Evolutionary conservation across 2,888 invertebrate species (phyloP).

Genomic region (Odontocolon sp.): DNA sequence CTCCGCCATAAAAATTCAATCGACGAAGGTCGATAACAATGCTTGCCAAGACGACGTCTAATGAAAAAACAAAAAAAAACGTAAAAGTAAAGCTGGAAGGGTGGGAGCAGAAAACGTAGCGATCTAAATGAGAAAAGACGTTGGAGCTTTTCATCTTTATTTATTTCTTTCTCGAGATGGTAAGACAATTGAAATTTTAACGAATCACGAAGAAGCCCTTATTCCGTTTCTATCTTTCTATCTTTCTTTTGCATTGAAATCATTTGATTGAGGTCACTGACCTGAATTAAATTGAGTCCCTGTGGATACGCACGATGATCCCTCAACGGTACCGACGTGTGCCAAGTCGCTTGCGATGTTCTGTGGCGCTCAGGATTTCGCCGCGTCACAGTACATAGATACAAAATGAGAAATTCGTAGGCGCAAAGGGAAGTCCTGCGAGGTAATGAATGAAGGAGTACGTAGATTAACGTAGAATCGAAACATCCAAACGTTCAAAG

Average conservation of each 20-base stretch:
- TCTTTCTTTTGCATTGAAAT: background rate
- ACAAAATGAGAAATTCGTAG: too few relatives aligned
- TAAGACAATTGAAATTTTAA: slow-evolving; percentile 10
- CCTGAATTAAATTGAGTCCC: too few relatives aligned
- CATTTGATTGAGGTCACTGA: background rate
- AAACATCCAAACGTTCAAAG: too few relatives aligned
- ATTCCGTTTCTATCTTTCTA: background rate
- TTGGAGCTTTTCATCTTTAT: background rate
- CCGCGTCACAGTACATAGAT: too few relatives aligned
- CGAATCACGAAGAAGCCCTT: background rate
- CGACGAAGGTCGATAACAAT: slow-evolving; percentile 8
- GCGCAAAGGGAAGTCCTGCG: too few relatives aligned
- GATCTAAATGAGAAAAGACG: slow-evolving; percentile 1
- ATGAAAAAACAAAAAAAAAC: background rate
- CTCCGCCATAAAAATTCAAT: background rate
- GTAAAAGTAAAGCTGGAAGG: background rate
- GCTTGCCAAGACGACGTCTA: background rate
- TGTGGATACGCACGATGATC: too few relatives aligned
- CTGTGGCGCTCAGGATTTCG: too few relatives aligned
- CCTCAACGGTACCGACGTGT: too few relatives aligned
- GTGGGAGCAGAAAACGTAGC: too few relatives aligned
- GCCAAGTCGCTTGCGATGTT: too few relatives aligned
- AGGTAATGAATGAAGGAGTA: too few relatives aligned
- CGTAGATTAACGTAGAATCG: too few relatives aligned
- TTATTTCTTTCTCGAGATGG: background rate